A percentile compares a stretch with the other conserved stretches of the same genome.
Evolutionary conservation across 1,140 invertebrate species (phyloP).

Genomic region (Diabrotica undecimpunctata): DNA sequence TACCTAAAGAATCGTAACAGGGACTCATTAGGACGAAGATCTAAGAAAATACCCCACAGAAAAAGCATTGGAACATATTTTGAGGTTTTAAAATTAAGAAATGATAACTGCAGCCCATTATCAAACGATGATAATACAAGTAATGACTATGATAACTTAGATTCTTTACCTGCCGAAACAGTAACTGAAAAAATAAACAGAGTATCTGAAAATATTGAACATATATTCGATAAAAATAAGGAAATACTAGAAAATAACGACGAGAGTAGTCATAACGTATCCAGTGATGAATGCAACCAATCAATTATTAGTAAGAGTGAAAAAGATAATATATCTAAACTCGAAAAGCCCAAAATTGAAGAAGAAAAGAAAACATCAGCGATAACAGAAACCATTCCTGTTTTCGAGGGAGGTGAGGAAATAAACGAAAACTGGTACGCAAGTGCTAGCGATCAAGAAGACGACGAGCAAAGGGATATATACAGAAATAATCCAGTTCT

Average conservation of each 20-base stretch:
- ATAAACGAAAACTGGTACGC: constrained; percentile 67
- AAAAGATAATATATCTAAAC: constrained; percentile 6
- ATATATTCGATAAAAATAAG: constrained; percentile 49
- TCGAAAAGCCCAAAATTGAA: constrained; percentile 3
- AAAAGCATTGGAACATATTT: constrained; percentile 53
- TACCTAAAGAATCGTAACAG: constrained; percentile 61
- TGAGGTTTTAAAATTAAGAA: constrained; percentile 51
- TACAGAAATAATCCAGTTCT: constrained; percentile 71
- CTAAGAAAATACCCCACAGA: constrained; percentile 53
- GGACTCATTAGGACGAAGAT: constrained; percentile 50
- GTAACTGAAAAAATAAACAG: constrained; percentile 55
- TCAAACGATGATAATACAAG: constrained; percentile 51
- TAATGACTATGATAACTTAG: constrained; percentile 54
- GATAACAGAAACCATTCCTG: constrained; percentile 42
- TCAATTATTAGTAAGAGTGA: constrained; percentile 30
- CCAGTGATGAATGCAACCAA: constrained; percentile 32
- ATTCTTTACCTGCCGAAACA: constrained; percentile 54
- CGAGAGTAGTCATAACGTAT: constrained; percentile 25
- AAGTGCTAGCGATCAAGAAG: constrained; percentile 64
- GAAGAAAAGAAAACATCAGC: constrained; percentile 25
- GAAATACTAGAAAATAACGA: constrained; percentile 33
- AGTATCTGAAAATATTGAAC: constrained; percentile 54
- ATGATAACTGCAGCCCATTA: constrained; percentile 52
- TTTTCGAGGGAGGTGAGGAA: constrained; percentile 48
- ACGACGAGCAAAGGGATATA: constrained; percentile 60